Percentiles rank a stretch among this genome's conserved stretches.
Conservation (phyloP, 2,888 invertebrate species). For the Ormyrus pomaceus region DNA sequence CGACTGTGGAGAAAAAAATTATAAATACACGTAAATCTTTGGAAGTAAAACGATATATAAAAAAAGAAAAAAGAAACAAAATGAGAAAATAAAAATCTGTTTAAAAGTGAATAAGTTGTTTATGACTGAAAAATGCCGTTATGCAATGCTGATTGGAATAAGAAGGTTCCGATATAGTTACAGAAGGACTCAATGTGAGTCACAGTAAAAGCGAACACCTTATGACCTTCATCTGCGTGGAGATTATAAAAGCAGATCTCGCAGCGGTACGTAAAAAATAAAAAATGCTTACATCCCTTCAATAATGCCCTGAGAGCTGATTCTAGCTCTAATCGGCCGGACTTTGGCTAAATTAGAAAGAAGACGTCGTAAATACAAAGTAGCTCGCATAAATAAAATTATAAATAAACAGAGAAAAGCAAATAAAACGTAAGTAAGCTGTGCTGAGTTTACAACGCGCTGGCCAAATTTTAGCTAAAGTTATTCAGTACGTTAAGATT, state of each 20-base stretch:
- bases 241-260: slow-evolving; percentile 45
- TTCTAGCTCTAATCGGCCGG: slow-evolving; percentile 55
- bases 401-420: slow-evolving; percentile 1
- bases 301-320: slow-evolving; percentile 64
- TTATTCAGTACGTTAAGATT: neutral
- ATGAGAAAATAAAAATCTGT: slow-evolving; percentile 31
- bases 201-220: slow-evolving; percentile 48
- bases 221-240: slow-evolving; percentile 21
- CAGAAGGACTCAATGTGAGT: slow-evolving; percentile 66
- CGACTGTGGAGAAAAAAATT: slow-evolving; percentile 17
- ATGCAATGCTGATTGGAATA: slow-evolving; percentile 31
- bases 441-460: neutral
- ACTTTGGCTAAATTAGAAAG: slow-evolving; percentile 53
- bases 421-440: neutral
- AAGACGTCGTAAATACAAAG: neutral
- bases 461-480: neutral
- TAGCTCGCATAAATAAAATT: neutral
- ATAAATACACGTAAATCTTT: slow-evolving; percentile 46
- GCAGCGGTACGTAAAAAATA: slow-evolving; percentile 29
- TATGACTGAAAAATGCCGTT: slow-evolving; percentile 48
- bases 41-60: slow-evolving; percentile 46
- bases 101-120: slow-evolving; percentile 17
- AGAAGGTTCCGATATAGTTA: slow-evolving; percentile 34
- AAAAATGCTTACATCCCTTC: slow-evolving; percentile 59
- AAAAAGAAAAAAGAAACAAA: slow-evolving; percentile 31